Conservation (phyloP, 1,140 invertebrate genomes). For the Centruroides sculpturatus region DNA sequence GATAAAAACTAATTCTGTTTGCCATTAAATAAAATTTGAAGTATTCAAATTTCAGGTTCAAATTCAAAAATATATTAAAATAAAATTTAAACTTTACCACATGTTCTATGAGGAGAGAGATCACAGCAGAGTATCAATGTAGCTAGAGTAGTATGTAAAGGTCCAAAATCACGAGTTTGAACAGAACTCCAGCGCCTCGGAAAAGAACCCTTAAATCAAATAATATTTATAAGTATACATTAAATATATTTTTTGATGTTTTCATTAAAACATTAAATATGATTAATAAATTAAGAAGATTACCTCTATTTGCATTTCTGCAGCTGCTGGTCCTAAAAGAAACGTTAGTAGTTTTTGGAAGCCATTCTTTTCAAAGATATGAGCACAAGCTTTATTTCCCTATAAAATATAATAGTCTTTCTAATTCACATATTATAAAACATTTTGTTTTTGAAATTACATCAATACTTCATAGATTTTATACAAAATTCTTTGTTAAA, state of each 20-base stretch:
- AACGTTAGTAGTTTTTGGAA: conserved; percentile 32
- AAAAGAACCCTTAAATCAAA: conserved; percentile 14
- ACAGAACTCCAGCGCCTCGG: conserved; percentile 30
- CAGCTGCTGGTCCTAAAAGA: conserved; percentile 28
- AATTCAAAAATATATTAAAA: no score
- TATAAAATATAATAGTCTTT: conserved; percentile 18
- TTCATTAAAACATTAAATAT: background rate
- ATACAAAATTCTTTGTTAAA: no score
- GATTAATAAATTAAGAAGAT: conserved; percentile 2
- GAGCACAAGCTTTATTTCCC: conserved; percentile 32
- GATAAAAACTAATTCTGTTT: no score
- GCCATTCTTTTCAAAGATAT: conserved; percentile 31
- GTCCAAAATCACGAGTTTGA: conserved; percentile 33
- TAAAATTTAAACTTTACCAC: conserved; percentile 4
- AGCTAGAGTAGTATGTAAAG: conserved; percentile 30
- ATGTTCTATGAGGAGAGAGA: conserved; percentile 14
- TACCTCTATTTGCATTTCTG: conserved; percentile 8
- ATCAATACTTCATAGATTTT: no score
- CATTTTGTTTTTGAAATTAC: background rate
- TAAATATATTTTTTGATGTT: no score
- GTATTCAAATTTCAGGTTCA: no score
- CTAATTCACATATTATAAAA: background rate
- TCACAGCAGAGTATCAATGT: conserved; percentile 27
- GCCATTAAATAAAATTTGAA: no score
- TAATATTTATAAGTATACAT: background rate